Percentiles rank a stretch among this genome's conserved stretches.
Conservation (phyloP, 2,888 invertebrate genomes). For the Willowsia nigromaculata region DNA sequence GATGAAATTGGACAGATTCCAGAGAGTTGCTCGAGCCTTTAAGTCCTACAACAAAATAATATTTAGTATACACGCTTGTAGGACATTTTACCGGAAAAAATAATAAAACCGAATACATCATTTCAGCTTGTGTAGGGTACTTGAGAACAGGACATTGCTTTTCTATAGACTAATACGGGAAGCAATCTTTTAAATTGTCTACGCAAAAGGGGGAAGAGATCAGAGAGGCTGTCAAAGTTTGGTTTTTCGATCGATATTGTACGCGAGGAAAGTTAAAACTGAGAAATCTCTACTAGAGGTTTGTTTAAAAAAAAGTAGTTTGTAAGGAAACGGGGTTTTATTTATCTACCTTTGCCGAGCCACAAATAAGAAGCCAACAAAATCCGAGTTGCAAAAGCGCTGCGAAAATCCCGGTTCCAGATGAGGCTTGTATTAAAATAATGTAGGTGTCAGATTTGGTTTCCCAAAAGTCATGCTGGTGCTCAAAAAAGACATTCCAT, state of each 20-base stretch:
- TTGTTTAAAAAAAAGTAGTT: neutral
- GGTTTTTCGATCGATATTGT: neutral
- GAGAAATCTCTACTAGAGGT: neutral
- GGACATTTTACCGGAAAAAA: neutral
- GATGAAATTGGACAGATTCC: conserved; percentile 67
- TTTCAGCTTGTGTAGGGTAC: neutral
- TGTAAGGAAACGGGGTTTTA: neutral
- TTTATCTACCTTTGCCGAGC: conserved; percentile 32
- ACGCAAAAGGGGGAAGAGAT: neutral
- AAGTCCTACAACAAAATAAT: conserved; percentile 49
- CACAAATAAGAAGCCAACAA: conserved; percentile 59
- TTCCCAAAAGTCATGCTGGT: conserved; percentile 50
- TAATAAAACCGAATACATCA: neutral
- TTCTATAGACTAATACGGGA: neutral
- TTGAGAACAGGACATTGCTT: neutral
- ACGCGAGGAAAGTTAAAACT: neutral
- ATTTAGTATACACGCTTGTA: neutral
- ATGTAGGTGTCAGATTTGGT: conserved; percentile 57
- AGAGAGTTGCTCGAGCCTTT: conserved; percentile 52
- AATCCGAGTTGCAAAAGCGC: conserved; percentile 49
- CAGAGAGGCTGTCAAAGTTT: conserved; percentile 19
- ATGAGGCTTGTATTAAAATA: conserved; percentile 52
- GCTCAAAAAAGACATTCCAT: conserved; percentile 22
- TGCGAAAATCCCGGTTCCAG: conserved; percentile 54
- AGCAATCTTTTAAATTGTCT: conserved; percentile 1